Base-by-base conservation (phyloP, 2,113 vertebrate genomes). In the Anguilla rostrata region DNA sequence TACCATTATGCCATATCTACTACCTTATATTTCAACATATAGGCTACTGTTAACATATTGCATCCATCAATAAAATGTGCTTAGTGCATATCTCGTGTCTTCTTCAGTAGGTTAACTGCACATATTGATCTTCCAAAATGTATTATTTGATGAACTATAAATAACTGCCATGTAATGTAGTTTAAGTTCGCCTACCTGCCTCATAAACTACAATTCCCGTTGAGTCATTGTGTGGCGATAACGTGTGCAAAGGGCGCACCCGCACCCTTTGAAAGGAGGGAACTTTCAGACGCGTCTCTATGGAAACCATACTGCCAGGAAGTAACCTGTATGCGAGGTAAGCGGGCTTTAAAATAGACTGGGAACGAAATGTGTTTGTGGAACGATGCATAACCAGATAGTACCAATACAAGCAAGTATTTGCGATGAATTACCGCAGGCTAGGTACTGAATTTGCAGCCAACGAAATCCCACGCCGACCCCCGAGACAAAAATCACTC, bases 241-340 rank as follows among this genome's bases (percentile, higher is more conserved):
- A 60, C 57, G 57, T 60, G 20, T 34, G 29, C 34, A 41, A 40
- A 34, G 29, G n/a, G n/a, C 34, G 39, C 83, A 56, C 16, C 40
- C 1, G 60, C 39, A 20, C 56, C 82, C 75, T 84, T 84, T 84
- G 83, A 84, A 71, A 39, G 29, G 18, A 39, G 82, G 56, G 60
- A 71, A 40, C 57, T 43, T 20, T 6, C 39, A 41, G 83, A 71
- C 15, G 39, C 22, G 60, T 84, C 60, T 84, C 83, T 56, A 84
- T 84, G 22, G 83, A 84, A 43, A 84, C 83, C 34, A 60, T 15
- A 22, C 39, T 66, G 39, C 26, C 57, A 84, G 83, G 83, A 84
- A 84, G 83, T 84, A 39, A 71, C 39, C 57, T 22, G 20, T 41
- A 83, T 60, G 49, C 53, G 53, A 83, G 82, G 82, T 83, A 57